Evolutionary conservation across 2,888 invertebrate species (phyloP), one percentile per base, ranked within the genome.

Genomic region (Hypolimnas misippus): DNA sequence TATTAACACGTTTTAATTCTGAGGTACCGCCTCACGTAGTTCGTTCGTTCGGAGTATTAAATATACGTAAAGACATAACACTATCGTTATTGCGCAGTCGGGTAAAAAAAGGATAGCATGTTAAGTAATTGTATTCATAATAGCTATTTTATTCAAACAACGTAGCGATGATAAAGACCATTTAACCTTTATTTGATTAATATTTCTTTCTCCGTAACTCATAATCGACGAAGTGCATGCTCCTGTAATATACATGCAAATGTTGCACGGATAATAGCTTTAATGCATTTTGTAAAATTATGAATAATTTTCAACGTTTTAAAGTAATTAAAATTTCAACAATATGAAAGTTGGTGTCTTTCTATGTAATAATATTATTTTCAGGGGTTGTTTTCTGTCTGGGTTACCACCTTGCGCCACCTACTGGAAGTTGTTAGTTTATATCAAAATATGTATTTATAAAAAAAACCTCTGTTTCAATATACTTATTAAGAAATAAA

Each of bases 221-320:
- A 49, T 63, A 57, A 63, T 54, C 38, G 54, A 50, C 40, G 16
- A 50, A 50, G 54, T 58, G 63, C 63, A 63, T 63, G 58, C 53
- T 40, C 8, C 42, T 14, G 21, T 51, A 53, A 58, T 54, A 58
- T 56, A 50, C 61, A 53, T 42, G 35, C 31, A 21, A 42, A 44
- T 62, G 49, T 40, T 57, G 46, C 53, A 53, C 53, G 38, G 19
- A 53, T 53, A 57, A 62, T 57, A 35, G 16, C 38, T 55, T 10
- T n/a, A 62, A 29, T 42, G 33, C 31, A 55, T 17, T 55, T 17
- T 33, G 7, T 33, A n/a, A 49, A 46, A 46, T 53, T 53, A 29
- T 49, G 14, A 29, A 44, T 12, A 44, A 19, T 44, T 19, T 17
- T 8, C 0, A 16, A 29, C 14, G 25, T 49, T 29, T 49, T 49